A percentile compares a stretch with the other conserved stretches of the same genome.
These are phyloP conservation scores for Pedetes capensis DNA, from an alignment of 2,113 vertebrate genomes.

Conservation along the genomic window DNA sequence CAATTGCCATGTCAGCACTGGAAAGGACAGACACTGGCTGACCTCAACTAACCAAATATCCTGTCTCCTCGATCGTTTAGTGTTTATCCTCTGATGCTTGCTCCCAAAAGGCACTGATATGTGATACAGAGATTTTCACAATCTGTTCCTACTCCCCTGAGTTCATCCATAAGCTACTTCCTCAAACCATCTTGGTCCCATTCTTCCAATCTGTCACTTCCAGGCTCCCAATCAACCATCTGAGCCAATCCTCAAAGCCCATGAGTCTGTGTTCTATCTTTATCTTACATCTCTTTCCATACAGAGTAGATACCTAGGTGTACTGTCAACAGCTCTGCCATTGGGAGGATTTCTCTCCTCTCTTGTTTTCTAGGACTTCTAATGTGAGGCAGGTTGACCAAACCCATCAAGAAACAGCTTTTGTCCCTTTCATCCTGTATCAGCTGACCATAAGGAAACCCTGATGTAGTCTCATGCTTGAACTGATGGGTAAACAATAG, in stretches of 20 bases:
- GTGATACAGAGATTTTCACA: background rate
- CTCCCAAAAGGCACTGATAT: too few relatives aligned
- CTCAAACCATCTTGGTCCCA: background rate
- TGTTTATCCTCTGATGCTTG: background rate
- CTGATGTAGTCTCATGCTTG: background rate
- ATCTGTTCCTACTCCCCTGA: too few relatives aligned
- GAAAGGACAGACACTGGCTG: too few relatives aligned
- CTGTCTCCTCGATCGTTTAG: background rate
- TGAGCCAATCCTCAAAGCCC: background rate
- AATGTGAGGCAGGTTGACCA: background rate
- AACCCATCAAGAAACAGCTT: background rate
- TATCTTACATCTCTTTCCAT: background rate
- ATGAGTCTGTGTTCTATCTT: too few relatives aligned
- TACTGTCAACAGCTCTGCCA: background rate
- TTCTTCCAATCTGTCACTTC: background rate
- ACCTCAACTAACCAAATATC: too few relatives aligned
- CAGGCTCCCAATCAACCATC: background rate
- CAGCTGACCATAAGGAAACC: background rate
- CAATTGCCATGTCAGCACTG: background rate
- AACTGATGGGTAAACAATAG: background rate
- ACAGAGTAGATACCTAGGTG: background rate
- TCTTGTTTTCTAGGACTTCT: background rate
- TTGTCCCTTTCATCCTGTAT: background rate
- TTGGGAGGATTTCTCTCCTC: background rate
- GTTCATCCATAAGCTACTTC: background rate